Evolutionary conservation across 2,113 vertebrate species (phyloP), one percentile per base, ranked within the genome.

Genomic region (Mustela lutreola): DNA sequence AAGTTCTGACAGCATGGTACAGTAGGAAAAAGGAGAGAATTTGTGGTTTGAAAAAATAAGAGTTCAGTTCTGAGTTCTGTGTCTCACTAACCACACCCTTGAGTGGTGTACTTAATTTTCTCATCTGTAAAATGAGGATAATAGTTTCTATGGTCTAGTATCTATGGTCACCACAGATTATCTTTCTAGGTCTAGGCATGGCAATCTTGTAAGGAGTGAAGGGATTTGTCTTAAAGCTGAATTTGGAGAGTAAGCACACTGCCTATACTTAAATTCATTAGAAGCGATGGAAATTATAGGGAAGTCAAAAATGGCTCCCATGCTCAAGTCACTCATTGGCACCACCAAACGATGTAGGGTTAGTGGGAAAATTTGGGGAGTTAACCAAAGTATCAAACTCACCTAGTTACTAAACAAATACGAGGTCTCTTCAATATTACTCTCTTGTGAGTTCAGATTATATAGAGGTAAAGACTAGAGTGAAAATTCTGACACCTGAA

Each of bases 261-360:
- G 1, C 22, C 75, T 92, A 90, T 63, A 85, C 39, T 91, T 79
- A 80, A 76, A 88, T 88, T 63, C 84, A 63, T 63, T 95, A 85
- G 24, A 95, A 91, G 80, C 53, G 18, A 91, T 81, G 28, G 63
- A 85, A 94, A 39, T 65, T 86, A 62, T 36, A 65, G 58, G 11
- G 24, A 76, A 96, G 14, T 85, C 65, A 86, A 89, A 85, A 3
- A 71, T 86, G 4, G 80, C 11, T 33, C 12, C 14, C 39, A 21
- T 39, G 12, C 42, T 81, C 31, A 93, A 84, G 14, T 31, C 73
- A 53, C 12, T 80, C 50, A 28, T 26, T 76, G 26, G 7, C 10
- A 76, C 2, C 15, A 33, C 9, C 19, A 3, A 78, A 11, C n/a
- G 53, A 88, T 50, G 3, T 33, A 67, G 36, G 28, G 28, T 71